These are phyloP conservation scores for Leptogaster cylindrica DNA, from an alignment of 2,888 invertebrate genomes.

Conservation along the genomic window DNA sequence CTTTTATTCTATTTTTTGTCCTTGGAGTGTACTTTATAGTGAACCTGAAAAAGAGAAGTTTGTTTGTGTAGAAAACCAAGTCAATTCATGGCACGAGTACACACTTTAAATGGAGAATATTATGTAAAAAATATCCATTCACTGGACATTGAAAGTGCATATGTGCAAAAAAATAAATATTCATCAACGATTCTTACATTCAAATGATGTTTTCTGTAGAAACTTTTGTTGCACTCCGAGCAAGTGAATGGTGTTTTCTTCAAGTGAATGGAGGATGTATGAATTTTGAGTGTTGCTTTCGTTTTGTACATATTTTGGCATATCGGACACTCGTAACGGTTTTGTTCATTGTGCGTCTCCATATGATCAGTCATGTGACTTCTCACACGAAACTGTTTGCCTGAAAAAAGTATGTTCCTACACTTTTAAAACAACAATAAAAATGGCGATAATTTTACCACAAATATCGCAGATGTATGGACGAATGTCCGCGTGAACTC, in stretches of 20 bases:
- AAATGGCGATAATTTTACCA: conserved; percentile 12
- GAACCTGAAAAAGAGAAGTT: conserved; percentile 26
- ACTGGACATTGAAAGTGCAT: background rate
- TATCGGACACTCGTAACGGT: conserved; percentile 36
- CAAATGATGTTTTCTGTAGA: conserved; percentile 43
- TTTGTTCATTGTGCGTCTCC: conserved; percentile 42
- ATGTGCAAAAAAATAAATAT: background rate
- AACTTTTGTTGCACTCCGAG: conserved; percentile 23
- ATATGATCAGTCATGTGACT: conserved; percentile 44
- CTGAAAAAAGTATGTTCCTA: conserved; percentile 6
- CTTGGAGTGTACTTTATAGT: conserved; percentile 34
- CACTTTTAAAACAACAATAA: background rate
- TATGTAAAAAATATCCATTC: background rate
- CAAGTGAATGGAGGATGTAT: conserved; percentile 38
- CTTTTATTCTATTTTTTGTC: conserved; percentile 5
- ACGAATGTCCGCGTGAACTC: conserved; percentile 29
- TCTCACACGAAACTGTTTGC: conserved; percentile 41
- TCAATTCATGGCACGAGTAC: background rate
- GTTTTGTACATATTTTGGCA: conserved; percentile 44
- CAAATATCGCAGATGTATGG: conserved; percentile 42
- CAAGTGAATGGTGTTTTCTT: conserved; percentile 27
- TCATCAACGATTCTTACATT: no score
- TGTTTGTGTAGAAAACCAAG: background rate
- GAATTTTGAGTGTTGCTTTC: conserved; percentile 43
- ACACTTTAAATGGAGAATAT: background rate